Percentiles rank a stretch among this genome's conserved stretches.
Evolutionary conservation across 2,797 vertebrate genomes (phyloP).

Genomic region (Leptoclinus maculatus): DNA sequence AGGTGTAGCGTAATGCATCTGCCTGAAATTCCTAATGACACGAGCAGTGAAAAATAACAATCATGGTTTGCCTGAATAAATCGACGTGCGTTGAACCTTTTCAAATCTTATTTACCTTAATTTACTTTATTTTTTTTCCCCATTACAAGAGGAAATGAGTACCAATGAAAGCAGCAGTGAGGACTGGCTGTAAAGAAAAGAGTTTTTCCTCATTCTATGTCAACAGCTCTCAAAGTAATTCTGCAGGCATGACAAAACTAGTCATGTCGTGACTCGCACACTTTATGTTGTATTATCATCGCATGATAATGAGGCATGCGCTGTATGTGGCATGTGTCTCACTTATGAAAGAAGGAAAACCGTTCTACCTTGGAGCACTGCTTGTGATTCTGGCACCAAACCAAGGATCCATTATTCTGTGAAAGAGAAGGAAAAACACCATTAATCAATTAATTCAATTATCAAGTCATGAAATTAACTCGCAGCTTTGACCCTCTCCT

Average conservation of each 20-base stretch:
- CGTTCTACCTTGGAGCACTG: conserved; percentile 95
- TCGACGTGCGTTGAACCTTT: conserved; percentile 14
- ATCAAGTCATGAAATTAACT: conserved; percentile 36
- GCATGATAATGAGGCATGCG: conserved; percentile 63
- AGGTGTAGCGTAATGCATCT: conserved; percentile 37
- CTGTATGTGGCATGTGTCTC: conserved; percentile 60
- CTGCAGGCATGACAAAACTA: conserved; percentile 61
- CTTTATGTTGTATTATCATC: conserved; percentile 66
- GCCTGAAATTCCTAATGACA: conserved; percentile 51
- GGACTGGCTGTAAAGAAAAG: conserved; percentile 23
- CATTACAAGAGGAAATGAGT: conserved; percentile 39
- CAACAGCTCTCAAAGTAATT: conserved; percentile 47
- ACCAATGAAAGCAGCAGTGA: conserved; percentile 34
- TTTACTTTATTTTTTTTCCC: neutral
- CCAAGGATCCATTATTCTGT: conserved; percentile 96
- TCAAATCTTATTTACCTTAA: conserved; percentile 19
- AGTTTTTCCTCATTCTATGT: conserved; percentile 18
- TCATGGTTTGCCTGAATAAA: conserved; percentile 37
- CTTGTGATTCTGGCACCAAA: conserved; percentile 98
- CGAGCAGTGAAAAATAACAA: conserved; percentile 30
- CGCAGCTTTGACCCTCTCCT: conserved; percentile 20
- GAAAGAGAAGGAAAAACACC: conserved; percentile 59
- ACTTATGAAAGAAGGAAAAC: conserved; percentile 58
- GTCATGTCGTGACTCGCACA: conserved; percentile 68
- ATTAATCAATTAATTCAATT: conserved; percentile 55